A percentile compares a stretch with the other conserved stretches of the same genome.
Conservation (phyloP, 2,888 invertebrate species). For the Operophtera brumata region DNA sequence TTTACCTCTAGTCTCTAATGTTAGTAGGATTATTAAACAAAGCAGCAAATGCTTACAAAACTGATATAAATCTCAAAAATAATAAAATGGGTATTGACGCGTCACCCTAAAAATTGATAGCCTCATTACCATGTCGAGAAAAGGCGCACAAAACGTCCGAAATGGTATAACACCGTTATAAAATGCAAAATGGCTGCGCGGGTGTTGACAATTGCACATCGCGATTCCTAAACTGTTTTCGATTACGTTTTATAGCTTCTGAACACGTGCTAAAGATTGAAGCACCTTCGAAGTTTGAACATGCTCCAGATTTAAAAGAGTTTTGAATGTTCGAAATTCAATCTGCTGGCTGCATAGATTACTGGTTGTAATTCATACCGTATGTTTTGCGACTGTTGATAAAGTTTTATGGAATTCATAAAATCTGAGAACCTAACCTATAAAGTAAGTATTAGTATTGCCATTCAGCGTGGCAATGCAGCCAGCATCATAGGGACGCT, state of each 20-base stretch:
- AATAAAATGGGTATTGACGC: slow-evolving; percentile 26
- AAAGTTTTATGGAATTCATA: neutral
- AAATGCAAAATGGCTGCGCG: slow-evolving; percentile 70
- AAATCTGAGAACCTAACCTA: too few relatives aligned
- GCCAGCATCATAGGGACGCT: too few relatives aligned
- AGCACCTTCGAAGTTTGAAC: slow-evolving; percentile 44
- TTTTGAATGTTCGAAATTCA: slow-evolving; percentile 35
- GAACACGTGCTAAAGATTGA: slow-evolving; percentile 50
- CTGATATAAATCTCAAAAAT: slow-evolving; percentile 12
- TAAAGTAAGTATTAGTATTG: too few relatives aligned
- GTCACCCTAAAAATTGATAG: slow-evolving; percentile 58
- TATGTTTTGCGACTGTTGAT: slow-evolving; percentile 1
- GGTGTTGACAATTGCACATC: slow-evolving; percentile 73
- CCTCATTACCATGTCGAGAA: slow-evolving; percentile 62
- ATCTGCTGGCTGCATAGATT: slow-evolving; percentile 27
- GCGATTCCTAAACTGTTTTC: slow-evolving; percentile 67
- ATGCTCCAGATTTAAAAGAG: slow-evolving; percentile 30
- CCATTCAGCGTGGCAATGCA: too few relatives aligned
- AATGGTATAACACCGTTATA: slow-evolving; percentile 50
- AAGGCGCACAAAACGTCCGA: slow-evolving; percentile 43
- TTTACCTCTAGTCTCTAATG: too few relatives aligned
- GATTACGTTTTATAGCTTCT: slow-evolving; percentile 73
- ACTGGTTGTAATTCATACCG: slow-evolving; percentile 18
- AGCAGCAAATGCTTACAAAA: slow-evolving; percentile 2
- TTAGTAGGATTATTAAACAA: neutral